Evolutionary conservation across 2,888 invertebrate species (phyloP).

Genomic region (Thymelicus lineola): DNA sequence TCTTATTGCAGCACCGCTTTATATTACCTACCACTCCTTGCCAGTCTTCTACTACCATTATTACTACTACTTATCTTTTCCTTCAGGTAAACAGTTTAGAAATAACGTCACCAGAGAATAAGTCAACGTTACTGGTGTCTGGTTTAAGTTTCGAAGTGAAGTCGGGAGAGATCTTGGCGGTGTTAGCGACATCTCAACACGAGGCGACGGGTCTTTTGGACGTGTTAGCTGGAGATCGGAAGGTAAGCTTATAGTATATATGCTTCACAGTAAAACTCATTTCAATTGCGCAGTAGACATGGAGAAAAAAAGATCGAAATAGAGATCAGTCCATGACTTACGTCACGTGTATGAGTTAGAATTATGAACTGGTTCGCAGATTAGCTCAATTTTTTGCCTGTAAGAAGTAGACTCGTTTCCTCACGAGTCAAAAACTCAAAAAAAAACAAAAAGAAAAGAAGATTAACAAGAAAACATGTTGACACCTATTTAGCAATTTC

Average conservation of each 20-base stretch:
- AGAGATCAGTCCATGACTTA: no score
- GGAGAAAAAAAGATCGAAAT: no score
- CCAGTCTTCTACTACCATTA: no score
- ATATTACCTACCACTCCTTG: no score
- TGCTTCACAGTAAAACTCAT: not conserved
- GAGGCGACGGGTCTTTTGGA: slow-evolving; percentile 95
- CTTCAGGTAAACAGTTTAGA: slow-evolving; percentile 86
- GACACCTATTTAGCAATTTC: not conserved
- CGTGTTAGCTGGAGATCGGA: slow-evolving; percentile 91
- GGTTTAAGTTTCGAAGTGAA: slow-evolving; percentile 94
- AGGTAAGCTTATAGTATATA: slow-evolving; percentile 67
- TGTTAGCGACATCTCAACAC: slow-evolving; percentile 94
- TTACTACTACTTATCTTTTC: not conserved
- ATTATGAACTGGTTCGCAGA: no score
- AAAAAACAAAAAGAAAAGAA: no score
- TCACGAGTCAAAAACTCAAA: no score
- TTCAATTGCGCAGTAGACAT: no score
- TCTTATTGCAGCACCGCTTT: no score
- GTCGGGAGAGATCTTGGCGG: slow-evolving; percentile 95
- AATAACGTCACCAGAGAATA: slow-evolving; percentile 85
- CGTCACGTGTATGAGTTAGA: no score
- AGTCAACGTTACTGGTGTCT: slow-evolving; percentile 86
- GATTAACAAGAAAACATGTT: not conserved
- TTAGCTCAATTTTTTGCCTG: no score
- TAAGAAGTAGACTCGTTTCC: no score